These are phyloP conservation scores for Lasioglossum baleicum DNA, from an alignment of 1,140 invertebrate genomes.

Conservation along the genomic window DNA sequence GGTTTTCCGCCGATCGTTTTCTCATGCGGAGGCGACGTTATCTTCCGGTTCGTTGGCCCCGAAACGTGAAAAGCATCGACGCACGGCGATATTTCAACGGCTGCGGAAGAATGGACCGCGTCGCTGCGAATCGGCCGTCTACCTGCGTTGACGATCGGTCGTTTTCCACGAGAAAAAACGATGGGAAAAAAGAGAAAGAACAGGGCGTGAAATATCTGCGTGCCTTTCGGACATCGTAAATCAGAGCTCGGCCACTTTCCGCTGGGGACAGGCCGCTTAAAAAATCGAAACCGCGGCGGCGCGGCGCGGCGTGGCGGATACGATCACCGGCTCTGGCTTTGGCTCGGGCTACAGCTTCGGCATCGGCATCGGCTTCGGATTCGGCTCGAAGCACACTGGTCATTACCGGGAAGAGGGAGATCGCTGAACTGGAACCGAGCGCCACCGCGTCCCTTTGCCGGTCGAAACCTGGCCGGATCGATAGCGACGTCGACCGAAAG, in stretches of 20 bases:
- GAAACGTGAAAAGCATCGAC: slow-evolving; percentile 26
- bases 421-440: slow-evolving; percentile 45
- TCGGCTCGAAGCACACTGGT: slow-evolving; percentile 13
- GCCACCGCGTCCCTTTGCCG: slow-evolving; percentile 40
- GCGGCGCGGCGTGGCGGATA: not conserved
- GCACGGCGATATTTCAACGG: slow-evolving; percentile 46
- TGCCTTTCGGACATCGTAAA: slow-evolving; percentile 51
- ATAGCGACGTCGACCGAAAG: slow-evolving; percentile 38
- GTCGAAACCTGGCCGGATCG: slow-evolving; percentile 49
- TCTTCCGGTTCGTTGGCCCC: slow-evolving; percentile 25
- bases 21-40: not conserved
- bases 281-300: slow-evolving; percentile 41
- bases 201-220: slow-evolving; percentile 43
- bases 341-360: no score
- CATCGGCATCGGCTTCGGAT: no score
- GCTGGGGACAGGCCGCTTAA: slow-evolving; percentile 24
- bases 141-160: slow-evolving; percentile 26
- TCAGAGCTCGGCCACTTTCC: slow-evolving; percentile 26
- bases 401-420: slow-evolving; percentile 53
- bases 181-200: not conserved
- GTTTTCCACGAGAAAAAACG: not conserved
- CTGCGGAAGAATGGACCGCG: slow-evolving; percentile 3
- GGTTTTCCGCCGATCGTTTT: not conserved
- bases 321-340: not conserved
- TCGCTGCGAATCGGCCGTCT: slow-evolving; percentile 7